Evolutionary conservation across 2,113 vertebrate genomes (phyloP).

Genomic region (Hiodon tergisus): DNA sequence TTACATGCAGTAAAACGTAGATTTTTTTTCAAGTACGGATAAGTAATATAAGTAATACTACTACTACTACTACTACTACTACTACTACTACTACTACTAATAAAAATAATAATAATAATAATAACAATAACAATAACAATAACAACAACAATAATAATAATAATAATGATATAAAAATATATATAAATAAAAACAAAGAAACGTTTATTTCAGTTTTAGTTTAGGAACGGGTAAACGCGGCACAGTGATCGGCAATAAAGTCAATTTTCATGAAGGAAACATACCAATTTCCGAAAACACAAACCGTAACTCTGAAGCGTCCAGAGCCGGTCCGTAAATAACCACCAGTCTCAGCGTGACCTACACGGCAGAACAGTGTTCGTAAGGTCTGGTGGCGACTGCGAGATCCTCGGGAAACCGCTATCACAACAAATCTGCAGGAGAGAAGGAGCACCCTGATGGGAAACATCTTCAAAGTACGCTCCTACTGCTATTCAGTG

Average conservation of each 20-base stretch:
- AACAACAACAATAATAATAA: too few relatives aligned
- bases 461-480: neutral
- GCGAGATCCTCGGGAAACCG: conserved; percentile 13
- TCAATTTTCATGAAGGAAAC: neutral
- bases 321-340: conserved; percentile 30
- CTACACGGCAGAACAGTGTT: conserved; percentile 16
- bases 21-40: neutral
- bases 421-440: conserved; percentile 34
- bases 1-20: neutral
- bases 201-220: neutral
- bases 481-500: too few relatives aligned
- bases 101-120: too few relatives aligned
- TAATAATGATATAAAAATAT: conserved; percentile 1
- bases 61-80: too few relatives aligned
- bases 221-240: neutral
- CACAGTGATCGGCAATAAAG: neutral
- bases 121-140: too few relatives aligned
- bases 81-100: too few relatives aligned
- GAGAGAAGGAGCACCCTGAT: neutral
- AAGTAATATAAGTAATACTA: too few relatives aligned
- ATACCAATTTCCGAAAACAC: conserved; percentile 28
- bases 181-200: conserved; percentile 3
- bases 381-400: conserved; percentile 22
- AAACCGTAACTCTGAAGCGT: conserved; percentile 38
- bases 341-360: conserved; percentile 22